A percentile compares a stretch with the other conserved stretches of the same genome.
Evolutionary conservation across 1,140 invertebrate species (phyloP).

Genomic region (Nephila pilipes): DNA sequence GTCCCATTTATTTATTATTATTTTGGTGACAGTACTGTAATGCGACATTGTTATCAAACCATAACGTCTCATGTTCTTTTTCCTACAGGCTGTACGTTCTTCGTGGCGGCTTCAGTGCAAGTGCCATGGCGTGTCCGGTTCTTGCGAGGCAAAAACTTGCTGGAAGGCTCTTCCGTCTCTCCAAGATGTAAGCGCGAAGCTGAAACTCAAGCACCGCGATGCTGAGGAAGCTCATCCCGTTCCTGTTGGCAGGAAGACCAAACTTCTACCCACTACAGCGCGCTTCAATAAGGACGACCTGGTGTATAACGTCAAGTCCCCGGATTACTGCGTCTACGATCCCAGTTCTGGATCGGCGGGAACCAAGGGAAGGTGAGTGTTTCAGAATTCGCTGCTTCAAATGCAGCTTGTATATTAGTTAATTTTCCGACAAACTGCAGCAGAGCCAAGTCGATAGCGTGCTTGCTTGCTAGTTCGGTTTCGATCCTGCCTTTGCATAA

Average conservation of each 20-base stretch:
- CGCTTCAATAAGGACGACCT: slow-evolving; percentile 81
- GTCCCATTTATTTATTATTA: no score
- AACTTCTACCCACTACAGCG: slow-evolving; percentile 77
- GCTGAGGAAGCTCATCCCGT: slow-evolving; percentile 78
- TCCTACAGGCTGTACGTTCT: slow-evolving; percentile 88
- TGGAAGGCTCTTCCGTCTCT: slow-evolving; percentile 86
- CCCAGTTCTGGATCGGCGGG: slow-evolving; percentile 85
- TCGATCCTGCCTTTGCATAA: no score
- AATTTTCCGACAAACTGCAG: no score
- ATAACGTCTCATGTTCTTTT: slow-evolving; percentile 21
- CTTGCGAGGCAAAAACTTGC: slow-evolving; percentile 95
- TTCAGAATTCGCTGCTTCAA: not conserved
- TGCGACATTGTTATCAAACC: no score
- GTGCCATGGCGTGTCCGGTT: slow-evolving; percentile 97
- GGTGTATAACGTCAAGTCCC: slow-evolving; percentile 83
- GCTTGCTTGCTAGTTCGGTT: no score
- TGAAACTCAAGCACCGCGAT: slow-evolving; percentile 79
- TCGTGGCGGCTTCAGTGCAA: slow-evolving; percentile 96
- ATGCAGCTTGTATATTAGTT: no score
- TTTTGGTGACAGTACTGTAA: no score
- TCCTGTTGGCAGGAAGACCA: slow-evolving; percentile 72
- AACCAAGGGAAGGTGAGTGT: slow-evolving; percentile 84
- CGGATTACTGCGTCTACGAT: slow-evolving; percentile 83
- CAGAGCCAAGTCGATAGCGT: no score
- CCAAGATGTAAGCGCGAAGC: slow-evolving; percentile 81